Base-by-base conservation (phyloP, 35 echinoderm and acorn worm genomes). In the Ophiothrix spiculata region DNA sequence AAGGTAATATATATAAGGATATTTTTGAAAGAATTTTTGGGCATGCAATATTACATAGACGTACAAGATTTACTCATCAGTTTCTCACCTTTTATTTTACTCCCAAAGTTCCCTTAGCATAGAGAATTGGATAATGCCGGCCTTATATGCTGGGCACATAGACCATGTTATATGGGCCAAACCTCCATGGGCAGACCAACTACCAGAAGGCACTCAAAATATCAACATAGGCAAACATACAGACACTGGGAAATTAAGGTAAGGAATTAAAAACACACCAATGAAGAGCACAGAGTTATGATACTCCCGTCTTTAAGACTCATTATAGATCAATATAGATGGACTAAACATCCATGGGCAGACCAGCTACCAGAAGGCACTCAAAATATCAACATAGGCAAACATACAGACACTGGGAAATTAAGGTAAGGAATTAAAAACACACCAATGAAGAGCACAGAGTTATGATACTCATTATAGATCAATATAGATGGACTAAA, bases 261-360 rank as follows among this genome's bases (percentile, higher is more conserved):
- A 81, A 36, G 38, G 46, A 19, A 45, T 36, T n/a, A n/a, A n/a
- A n/a, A n/a, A n/a, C n/a, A n/a, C n/a, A 32, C 13, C 0, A 74
- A 76, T 75, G 0, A 12, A 14, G 32, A 76, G 75, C 31, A 32
- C 32, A 32, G 14, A 23, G 19, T 64, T 64, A 0, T 64, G 0
- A 1, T 64, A 29, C 56, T 64, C 31, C 19, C 17, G 17, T 64
- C 0, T 29, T 1, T 17, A 74, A 74, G 16, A 21, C 23, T 21
- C 63, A n/a, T 14, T 69, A 69, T 69, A 77, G 32, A 69, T 25
- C 88, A 78, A 36, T 40, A 94, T 25, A 86, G 90, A 23, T 98
- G 92, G 95, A 76, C 94, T 32, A 98, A 98, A 79, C 92, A 91
- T 38, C 95, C 95, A 12, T 98, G 95, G 95, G 91, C 95, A 23